These are phyloP conservation scores for Indicator indicator DNA, from an alignment of 2,113 vertebrate genomes.

Conservation along the genomic window DNA sequence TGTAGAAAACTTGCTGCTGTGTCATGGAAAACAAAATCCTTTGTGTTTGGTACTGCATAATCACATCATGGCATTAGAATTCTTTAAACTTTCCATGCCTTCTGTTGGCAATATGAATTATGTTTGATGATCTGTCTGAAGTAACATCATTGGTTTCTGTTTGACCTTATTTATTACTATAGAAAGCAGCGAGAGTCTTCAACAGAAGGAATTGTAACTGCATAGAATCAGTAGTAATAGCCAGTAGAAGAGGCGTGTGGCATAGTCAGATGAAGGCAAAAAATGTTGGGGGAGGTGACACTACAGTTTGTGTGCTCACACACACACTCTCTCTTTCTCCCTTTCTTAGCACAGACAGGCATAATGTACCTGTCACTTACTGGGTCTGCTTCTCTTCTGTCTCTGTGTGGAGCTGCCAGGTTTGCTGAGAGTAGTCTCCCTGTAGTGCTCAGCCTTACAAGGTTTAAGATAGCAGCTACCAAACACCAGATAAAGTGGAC, in stretches of 20 bases:
- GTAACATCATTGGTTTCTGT: background rate
- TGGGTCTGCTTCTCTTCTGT: background rate
- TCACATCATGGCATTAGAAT: background rate
- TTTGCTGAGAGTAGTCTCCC: background rate
- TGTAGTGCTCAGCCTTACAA: background rate
- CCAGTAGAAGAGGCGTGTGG: background rate
- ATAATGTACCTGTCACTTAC: background rate
- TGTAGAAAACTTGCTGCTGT: background rate
- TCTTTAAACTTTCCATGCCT: background rate
- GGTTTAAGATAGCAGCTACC: background rate
- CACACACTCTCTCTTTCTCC: background rate
- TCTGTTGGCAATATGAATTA: background rate
- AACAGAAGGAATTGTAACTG: background rate
- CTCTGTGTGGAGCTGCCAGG: background rate
- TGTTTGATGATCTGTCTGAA: background rate
- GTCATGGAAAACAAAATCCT: background rate
- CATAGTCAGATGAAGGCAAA: background rate
- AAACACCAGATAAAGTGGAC: background rate
- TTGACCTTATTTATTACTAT: background rate
- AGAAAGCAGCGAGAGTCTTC: background rate
- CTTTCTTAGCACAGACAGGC: background rate
- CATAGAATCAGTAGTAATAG: background rate
- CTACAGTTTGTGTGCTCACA: accelerated
- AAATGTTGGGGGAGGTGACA: background rate
- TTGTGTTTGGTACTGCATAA: background rate